Evolutionary conservation across 1,140 invertebrate species (phyloP).

Genomic region (Lethocerus indicus): DNA sequence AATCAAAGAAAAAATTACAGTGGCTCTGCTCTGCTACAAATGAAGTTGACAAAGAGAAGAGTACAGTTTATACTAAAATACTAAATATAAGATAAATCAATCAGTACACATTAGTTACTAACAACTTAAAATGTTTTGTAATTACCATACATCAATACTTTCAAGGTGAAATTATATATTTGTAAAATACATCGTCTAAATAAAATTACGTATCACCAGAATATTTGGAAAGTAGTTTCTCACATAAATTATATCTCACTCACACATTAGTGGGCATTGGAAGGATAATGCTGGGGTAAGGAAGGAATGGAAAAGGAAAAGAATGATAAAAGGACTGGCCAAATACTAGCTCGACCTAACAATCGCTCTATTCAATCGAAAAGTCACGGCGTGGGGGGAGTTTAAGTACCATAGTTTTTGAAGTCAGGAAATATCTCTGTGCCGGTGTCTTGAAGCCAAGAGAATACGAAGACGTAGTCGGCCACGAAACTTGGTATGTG

Average conservation of each 20-base stretch:
- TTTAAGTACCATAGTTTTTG: slow-evolving; percentile 43
- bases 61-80: too few relatives aligned
- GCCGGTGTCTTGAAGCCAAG: slow-evolving; percentile 66
- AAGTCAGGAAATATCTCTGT: slow-evolving; percentile 40
- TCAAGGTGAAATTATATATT: too few relatives aligned
- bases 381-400: background rate
- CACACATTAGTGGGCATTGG: slow-evolving; percentile 4
- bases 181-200: too few relatives aligned
- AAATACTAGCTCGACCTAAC: slow-evolving; percentile 8
- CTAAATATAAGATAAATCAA: too few relatives aligned
- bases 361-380: background rate
- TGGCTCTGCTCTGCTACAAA: too few relatives aligned
- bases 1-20: too few relatives aligned
- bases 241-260: slow-evolving; percentile 10
- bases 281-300: background rate
- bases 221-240: too few relatives aligned
- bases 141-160: too few relatives aligned
- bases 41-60: too few relatives aligned
- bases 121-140: too few relatives aligned
- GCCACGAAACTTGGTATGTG: slow-evolving; percentile 83
- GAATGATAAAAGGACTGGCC: slow-evolving; percentile 2
- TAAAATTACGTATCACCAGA: too few relatives aligned
- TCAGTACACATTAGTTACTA: too few relatives aligned
- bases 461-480: slow-evolving; percentile 67
- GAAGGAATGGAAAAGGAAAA: background rate